phyloP scores from a whole-genome alignment of 2,888 invertebrate genomes.

The Lycophotia porphyrea region DNA sequence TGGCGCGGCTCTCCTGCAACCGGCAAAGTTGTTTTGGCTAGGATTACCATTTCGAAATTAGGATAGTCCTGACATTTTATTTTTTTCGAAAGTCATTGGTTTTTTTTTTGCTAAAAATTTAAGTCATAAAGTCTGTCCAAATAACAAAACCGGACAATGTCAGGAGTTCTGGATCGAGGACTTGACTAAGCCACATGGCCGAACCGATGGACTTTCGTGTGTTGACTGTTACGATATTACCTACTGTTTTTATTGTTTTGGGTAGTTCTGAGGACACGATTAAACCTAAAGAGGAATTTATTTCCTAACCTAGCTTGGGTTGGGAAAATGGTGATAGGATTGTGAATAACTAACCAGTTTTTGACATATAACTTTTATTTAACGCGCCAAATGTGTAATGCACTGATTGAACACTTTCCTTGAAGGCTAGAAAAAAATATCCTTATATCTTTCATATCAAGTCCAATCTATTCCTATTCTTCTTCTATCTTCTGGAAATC shows the following conservation, averaged over 20 bases:
- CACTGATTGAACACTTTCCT: background rate
- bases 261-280: background rate
- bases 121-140: background rate
- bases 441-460: background rate
- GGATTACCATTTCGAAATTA: background rate
- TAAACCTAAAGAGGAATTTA: background rate
- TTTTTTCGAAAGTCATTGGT: too few relatives aligned
- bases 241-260: background rate
- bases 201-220: background rate
- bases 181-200: background rate
- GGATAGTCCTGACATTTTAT: background rate
- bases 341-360: background rate
- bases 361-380: background rate
- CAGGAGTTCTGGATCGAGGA: too few relatives aligned
- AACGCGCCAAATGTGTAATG: background rate
- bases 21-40: background rate
- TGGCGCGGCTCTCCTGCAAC: background rate
- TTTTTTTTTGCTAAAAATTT: too few relatives aligned
- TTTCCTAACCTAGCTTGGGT: background rate
- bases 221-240: background rate
- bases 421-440: background rate
- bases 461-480: slow-evolving; percentile 11
- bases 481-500: slow-evolving; percentile 13
- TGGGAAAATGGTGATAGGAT: background rate
- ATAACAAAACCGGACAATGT: background rate